phyloP scores from a whole-genome alignment of 2,113 vertebrate genomes.

The Albula glossodonta region DNA sequence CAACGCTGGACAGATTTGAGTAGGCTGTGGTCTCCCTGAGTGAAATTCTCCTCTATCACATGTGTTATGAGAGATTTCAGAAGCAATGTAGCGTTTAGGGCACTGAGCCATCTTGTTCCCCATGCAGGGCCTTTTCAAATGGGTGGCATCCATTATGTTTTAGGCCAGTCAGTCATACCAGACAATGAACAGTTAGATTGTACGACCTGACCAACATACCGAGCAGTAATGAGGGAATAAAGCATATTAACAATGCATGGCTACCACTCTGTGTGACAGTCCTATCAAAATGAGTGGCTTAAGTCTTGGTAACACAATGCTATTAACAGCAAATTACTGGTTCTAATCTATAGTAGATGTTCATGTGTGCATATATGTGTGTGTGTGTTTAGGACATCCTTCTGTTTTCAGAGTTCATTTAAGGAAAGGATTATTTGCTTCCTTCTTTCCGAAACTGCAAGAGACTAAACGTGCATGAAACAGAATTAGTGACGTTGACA shows the following conservation, averaged over 20 bases:
- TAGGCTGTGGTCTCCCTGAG: constrained; percentile 65
- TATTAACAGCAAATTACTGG: background rate
- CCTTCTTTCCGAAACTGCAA: constrained; percentile 9
- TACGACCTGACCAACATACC: background rate
- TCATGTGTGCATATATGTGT: background rate
- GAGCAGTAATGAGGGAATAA: background rate
- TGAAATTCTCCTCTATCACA: constrained; percentile 58
- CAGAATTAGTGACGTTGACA: background rate
- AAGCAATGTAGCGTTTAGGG: background rate
- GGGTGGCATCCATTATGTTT: background rate
- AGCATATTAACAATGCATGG: background rate
- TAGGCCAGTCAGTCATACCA: background rate
- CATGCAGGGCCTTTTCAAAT: background rate
- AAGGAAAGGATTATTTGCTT: constrained; percentile 12
- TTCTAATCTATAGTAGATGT: background rate
- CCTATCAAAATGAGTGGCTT: too few species aligned
- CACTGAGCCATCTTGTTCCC: background rate
- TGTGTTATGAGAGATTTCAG: constrained; percentile 9
- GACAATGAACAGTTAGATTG: background rate
- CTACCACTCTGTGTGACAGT: too few species aligned
- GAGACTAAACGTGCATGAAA: background rate
- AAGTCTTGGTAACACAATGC: background rate
- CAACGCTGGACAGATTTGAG: constrained; percentile 65
- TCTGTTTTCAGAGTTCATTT: constrained; percentile 19
- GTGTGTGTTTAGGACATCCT: background rate